phyloP scores from a whole-genome alignment of 2,888 invertebrate genomes.

The Sesia apiformis region DNA sequence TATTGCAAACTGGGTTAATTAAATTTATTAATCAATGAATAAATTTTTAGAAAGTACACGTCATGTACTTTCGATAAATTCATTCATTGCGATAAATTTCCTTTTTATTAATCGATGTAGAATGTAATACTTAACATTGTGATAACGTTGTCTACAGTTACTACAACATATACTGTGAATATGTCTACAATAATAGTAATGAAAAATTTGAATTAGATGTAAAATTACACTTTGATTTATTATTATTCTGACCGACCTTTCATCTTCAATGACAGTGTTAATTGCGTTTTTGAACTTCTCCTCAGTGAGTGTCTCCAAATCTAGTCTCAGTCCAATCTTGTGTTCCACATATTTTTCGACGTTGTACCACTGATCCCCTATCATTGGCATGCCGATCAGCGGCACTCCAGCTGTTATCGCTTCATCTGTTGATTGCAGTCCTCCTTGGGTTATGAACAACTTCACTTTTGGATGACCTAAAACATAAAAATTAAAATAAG shows the following conservation, averaged over 20 bases:
- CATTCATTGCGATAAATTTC: too few species aligned
- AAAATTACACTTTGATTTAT: too few species aligned
- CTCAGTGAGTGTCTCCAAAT: conserved; percentile 26
- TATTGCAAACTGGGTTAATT: too few species aligned
- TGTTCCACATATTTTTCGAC: conserved; percentile 32
- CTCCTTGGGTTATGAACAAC: conserved; percentile 62
- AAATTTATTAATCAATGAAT: too few species aligned
- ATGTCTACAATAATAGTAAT: too few species aligned
- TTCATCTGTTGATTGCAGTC: conserved; percentile 61
- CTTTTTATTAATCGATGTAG: too few species aligned
- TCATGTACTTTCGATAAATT: too few species aligned
- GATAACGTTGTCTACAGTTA: too few species aligned
- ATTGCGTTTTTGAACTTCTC: conserved; percentile 27
- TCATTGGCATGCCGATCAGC: conserved; percentile 48
- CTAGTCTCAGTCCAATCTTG: conserved; percentile 30
- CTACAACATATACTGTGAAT: too few species aligned
- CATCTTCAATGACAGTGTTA: conserved; percentile 21
- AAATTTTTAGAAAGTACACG: too few species aligned
- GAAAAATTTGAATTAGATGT: too few species aligned
- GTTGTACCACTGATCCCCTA: conserved; percentile 57
- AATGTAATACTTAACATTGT: too few species aligned
- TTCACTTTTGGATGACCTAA: conserved; percentile 58
- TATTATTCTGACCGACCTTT: conserved; percentile 18
- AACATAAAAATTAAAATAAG: neutral
- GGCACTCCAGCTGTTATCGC: conserved; percentile 52